Base-by-base conservation (phyloP, 2,797 vertebrate genomes). In the Channallabes apus region DNA sequence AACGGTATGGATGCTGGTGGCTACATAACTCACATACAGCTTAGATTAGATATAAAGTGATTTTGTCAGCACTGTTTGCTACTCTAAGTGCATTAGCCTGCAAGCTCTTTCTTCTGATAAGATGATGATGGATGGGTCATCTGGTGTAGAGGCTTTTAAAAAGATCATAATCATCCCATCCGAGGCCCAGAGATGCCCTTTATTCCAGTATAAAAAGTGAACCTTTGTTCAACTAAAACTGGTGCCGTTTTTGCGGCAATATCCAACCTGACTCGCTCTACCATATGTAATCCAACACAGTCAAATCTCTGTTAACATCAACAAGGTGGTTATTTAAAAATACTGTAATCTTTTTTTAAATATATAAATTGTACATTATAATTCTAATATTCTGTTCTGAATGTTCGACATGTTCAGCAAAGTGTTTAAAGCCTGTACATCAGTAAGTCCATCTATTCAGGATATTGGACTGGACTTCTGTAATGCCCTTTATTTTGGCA, bases 1-100 rank as follows among this genome's bases (percentile, higher is more conserved):
- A 51, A 51, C 41, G 27, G 24, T 76, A 56, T 32, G 17, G 58
- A 46, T 76, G 54, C 73, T 20, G 58, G 73, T 3, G 27, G 73
- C 51, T 76, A 20, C 51, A 29, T n/a, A 75, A 75, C 6, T 75
- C 46, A 17, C 71, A 76, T 29, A 32, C 73, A 32, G 56, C 32
- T 78, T 12, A 61, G 29, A 61, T 79, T 62, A 62, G 32, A 32
- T 79, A 41, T 24, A 79, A 62, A n/a, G 22, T 62, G 8, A 38
- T 78, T 61, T 22, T 35, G 75, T 59, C 75, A 59, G 56, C 32
- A 78, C 20, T 41, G 58, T 79, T 61, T 38, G 76, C 76, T 61
- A 84, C 79, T 46, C 82, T 83, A 62, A 79, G 58, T 79, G n/a
- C 76, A 62, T 79, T 38, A 61, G 58, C 32, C 32, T 15, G 32